phyloP scores from a whole-genome alignment of 92 coral and sea anemone genomes.

The Montipora capitata region DNA sequence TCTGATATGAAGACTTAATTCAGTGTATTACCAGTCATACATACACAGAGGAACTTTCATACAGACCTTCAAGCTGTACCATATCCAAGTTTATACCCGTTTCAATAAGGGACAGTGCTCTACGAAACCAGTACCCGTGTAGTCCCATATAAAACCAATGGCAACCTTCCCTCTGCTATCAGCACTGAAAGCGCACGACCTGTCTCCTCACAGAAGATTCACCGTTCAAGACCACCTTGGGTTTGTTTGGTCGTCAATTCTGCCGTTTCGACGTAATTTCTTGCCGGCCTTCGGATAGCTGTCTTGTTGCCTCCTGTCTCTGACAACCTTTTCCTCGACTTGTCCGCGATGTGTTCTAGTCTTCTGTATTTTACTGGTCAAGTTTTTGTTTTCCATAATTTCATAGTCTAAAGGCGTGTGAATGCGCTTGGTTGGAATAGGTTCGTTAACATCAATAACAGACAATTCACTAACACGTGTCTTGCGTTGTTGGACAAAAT shows the following conservation, averaged over 20 bases:
- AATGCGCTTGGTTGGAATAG: conserved; percentile 39
- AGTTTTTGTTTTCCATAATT: conserved; percentile 7
- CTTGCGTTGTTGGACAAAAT: conserved; percentile 35
- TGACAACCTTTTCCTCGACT: background rate
- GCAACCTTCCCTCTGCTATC: background rate
- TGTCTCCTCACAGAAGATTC: background rate
- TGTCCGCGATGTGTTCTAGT: conserved; percentile 24
- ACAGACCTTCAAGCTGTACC: too few species aligned
- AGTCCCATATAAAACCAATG: background rate
- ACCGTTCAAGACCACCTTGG: conserved; percentile 4
- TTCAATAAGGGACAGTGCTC: too few species aligned
- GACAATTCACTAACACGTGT: conserved; percentile 78
- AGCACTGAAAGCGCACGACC: background rate
- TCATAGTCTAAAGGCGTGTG: background rate
- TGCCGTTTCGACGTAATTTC: background rate
- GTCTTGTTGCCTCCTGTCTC: conserved; percentile 5
- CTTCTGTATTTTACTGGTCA: conserved; percentile 18
- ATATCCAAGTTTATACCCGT: too few species aligned
- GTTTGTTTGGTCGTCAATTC: conserved; percentile 18
- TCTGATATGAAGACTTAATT: too few species aligned
- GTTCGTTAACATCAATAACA: conserved; percentile 68
- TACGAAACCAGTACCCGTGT: too few species aligned
- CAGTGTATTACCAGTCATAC: too few species aligned
- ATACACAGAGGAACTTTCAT: too few species aligned
- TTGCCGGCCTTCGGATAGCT: conserved; percentile 8